A percentile compares a stretch with the other conserved stretches of the same genome.
phyloP scores from a whole-genome alignment of 1,140 invertebrate species.

The Phymastichus coffea region DNA sequence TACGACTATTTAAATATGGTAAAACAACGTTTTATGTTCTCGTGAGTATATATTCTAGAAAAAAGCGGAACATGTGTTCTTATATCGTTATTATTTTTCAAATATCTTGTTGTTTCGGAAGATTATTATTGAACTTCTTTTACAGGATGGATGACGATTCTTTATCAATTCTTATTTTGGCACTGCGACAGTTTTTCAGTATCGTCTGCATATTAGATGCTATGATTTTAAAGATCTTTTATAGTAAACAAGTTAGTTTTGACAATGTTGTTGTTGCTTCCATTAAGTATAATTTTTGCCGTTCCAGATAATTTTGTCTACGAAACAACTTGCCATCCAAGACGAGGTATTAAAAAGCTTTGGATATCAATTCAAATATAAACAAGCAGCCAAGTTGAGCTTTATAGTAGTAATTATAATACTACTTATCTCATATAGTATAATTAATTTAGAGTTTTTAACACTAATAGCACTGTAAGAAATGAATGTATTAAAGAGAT shows the following conservation, averaged over 20 bases:
- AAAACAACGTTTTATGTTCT: not conserved
- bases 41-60: not conserved
- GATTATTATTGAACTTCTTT: too few species aligned
- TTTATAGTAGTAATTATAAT: not conserved
- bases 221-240: not conserved
- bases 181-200: not conserved
- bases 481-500: not conserved
- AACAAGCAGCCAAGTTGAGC: not conserved
- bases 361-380: conserved; percentile 3
- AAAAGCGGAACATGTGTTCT: not conserved
- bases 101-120: too few species aligned
- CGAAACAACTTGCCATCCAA: not conserved
- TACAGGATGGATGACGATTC: not conserved
- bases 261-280: not conserved
- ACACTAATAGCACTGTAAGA: not conserved
- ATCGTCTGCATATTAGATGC: not conserved
- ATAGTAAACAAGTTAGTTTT: not conserved
- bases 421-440: not conserved
- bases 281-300: not conserved
- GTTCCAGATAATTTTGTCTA: not conserved
- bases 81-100: too few species aligned
- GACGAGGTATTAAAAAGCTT: not conserved
- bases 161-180: not conserved
- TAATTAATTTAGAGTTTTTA: conserved; percentile 1
- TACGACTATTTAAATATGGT: not conserved